Conservation (phyloP, 2,888 invertebrate species). For the Tricholauxania praeusta region DNA sequence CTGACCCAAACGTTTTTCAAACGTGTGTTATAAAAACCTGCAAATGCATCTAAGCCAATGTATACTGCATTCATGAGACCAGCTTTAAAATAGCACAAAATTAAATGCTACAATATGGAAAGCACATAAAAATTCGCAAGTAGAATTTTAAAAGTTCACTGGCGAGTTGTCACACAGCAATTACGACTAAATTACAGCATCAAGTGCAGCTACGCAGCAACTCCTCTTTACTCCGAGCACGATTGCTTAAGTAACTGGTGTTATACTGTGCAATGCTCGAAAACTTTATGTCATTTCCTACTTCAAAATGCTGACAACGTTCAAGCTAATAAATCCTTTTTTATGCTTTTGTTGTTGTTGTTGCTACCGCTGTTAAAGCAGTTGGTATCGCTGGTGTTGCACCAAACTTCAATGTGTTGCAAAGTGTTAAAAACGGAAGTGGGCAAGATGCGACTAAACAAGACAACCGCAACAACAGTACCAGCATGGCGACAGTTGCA, state of each 20-base stretch:
- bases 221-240: not conserved
- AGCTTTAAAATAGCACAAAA: too few species aligned
- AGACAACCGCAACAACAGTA: conserved; percentile 3
- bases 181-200: conserved; percentile 15
- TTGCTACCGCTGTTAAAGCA: not conserved
- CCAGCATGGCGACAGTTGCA: conserved; percentile 7
- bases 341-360: conserved; percentile 13
- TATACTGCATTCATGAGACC: too few species aligned
- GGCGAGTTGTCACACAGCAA: conserved; percentile 6
- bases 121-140: too few species aligned
- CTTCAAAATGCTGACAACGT: conserved; percentile 31
- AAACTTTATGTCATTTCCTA: conserved; percentile 33
- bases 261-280: not conserved
- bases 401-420: conserved; percentile 11
- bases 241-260: too few species aligned
- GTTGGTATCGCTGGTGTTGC: not conserved
- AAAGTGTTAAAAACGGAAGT: conserved; percentile 23
- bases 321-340: conserved; percentile 36
- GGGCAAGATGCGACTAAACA: conserved; percentile 16
- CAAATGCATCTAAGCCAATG: too few species aligned
- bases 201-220: not conserved
- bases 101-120: too few species aligned
- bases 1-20: too few species aligned
- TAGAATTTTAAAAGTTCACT: too few species aligned
- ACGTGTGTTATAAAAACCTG: too few species aligned